Evolutionary conservation across 2,113 vertebrate species (phyloP).

Genomic region (Puffinus mauretanicus): DNA sequence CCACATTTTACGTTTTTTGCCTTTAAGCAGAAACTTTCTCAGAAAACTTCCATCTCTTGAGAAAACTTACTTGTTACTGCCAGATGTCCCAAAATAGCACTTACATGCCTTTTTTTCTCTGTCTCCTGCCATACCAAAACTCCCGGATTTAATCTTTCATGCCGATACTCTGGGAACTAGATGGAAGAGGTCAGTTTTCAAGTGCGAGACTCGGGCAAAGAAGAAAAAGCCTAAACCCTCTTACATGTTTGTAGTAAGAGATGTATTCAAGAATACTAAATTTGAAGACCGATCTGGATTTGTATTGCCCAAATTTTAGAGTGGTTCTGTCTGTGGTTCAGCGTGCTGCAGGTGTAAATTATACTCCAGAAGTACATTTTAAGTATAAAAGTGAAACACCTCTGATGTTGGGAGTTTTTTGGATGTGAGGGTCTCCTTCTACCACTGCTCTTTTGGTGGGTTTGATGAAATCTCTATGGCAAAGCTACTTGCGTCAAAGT

Average conservation of each 20-base stretch:
- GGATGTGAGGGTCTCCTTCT: neutral
- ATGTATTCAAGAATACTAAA: rapidly evolving
- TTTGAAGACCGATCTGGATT: neutral
- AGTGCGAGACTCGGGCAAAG: neutral
- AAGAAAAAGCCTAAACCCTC: neutral
- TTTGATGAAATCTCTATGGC: neutral
- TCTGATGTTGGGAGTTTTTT: too few relatives aligned
- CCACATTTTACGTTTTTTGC: neutral
- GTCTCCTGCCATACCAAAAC: neutral
- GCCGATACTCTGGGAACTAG: neutral
- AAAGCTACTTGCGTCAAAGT: neutral
- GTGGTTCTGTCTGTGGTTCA: too few relatives aligned
- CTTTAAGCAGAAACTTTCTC: neutral
- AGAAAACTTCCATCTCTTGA: neutral
- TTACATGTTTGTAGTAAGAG: neutral
- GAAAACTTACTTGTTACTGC: neutral
- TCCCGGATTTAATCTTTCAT: neutral
- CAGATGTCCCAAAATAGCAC: neutral
- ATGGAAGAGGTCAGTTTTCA: neutral
- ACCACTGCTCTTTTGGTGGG: too few relatives aligned
- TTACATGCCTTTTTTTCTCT: neutral
- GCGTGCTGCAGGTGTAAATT: too few relatives aligned
- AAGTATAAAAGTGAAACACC: too few relatives aligned
- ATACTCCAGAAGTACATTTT: neutral
- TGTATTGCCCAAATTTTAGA: neutral